Base-by-base conservation (phyloP, 2,888 invertebrate genomes). In the Rhabditoides inermis region DNA sequence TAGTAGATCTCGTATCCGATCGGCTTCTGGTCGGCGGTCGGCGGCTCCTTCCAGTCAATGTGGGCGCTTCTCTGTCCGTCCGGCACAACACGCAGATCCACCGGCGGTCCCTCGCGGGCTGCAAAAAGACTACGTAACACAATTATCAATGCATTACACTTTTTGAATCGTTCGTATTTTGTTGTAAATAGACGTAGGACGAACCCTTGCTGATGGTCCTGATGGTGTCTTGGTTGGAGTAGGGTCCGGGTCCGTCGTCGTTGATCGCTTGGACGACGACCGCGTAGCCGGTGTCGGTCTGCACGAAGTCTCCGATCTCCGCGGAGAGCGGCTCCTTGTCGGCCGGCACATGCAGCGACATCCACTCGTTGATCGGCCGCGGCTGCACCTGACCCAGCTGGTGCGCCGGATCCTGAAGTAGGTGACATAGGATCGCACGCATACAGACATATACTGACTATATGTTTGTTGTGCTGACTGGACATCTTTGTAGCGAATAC, bases 241-340 rank as follows among this genome's bases (percentile, higher is more conserved):
- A 75, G 3, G 74, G 74, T 18, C 74, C 74, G 2, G 74, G 70
- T 6, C 74, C 74, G 44, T 74, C 74, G 37, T 69, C 64, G 49
- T 74, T 74, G 39, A 68, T 72, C 2, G 74, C 74, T 51, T 74
- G 74, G n/a, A 74, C 63, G 1, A 74, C 72, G 2, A 74, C 68
- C 5, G 74, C 74, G 45, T 75, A 74, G 6, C 73, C 69, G 1
- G 72, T 74, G 46, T 75, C 72, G 2, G 73, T 61, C 47, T 63
- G 58, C 18, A 74, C 56, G 45, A 67, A 74, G 49, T 73, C 74
- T 1, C 54, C 69, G 42, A 74, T 52, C 15, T 65, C 55, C 0
- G 67, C 64, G 20, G 60, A 61, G 48, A 57, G 36, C 28, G 58
- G 53, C 25, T 65, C 58, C 32, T 68, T 60, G 12, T 63, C 56